Conservation (phyloP, 2,113 vertebrate genomes). For the Turdus rufiventris region DNA sequence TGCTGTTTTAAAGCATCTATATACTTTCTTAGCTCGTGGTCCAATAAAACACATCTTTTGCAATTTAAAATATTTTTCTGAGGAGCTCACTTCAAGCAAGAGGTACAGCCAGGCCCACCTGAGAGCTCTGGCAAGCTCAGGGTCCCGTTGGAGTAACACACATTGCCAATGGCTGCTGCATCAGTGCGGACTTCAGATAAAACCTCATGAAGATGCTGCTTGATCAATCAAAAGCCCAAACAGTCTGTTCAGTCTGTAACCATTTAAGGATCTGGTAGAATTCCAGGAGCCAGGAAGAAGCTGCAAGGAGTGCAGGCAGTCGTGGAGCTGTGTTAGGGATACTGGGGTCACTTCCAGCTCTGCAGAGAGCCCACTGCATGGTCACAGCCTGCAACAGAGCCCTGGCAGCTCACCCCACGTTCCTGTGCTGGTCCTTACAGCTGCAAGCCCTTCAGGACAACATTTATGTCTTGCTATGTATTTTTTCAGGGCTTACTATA, state of each 20-base stretch:
- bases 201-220: neutral
- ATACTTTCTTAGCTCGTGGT: neutral
- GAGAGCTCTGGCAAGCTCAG: neutral
- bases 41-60: neutral
- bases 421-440: neutral
- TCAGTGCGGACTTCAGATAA: neutral
- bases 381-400: accelerated
- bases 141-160: neutral
- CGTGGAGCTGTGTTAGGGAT: accelerated
- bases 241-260: neutral
- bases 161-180: neutral
- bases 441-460: neutral
- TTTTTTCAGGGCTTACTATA: neutral
- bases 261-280: neutral
- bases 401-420: neutral
- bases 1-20: neutral
- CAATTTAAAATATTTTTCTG: neutral
- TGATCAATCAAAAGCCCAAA: neutral
- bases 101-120: neutral
- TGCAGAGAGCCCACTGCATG: neutral
- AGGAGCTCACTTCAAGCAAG: neutral
- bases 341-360: neutral
- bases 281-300: neutral
- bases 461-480: neutral
- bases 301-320: neutral